These are phyloP conservation scores for Chloroceryle amazona DNA, from an alignment of 2,797 vertebrate species.

Conservation along the genomic window DNA sequence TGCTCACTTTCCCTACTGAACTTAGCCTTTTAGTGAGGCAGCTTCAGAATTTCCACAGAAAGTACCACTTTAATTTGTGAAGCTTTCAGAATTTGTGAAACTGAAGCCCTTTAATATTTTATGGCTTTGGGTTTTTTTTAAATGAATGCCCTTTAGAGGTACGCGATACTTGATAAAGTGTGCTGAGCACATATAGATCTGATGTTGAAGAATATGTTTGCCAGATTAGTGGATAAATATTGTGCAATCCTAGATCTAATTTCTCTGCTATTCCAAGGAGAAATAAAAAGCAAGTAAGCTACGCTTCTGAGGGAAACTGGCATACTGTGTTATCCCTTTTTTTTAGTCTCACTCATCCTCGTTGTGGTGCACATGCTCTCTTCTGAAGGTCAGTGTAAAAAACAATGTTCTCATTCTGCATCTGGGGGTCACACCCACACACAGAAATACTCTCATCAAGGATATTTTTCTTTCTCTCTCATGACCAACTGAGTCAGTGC, in stretches of 20 bases:
- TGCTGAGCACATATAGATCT: background rate
- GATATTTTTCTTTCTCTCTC: slow-evolving; percentile 25
- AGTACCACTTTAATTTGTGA: background rate
- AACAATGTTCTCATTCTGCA: fast-evolving
- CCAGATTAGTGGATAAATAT: background rate
- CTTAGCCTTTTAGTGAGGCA: background rate
- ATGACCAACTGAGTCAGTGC: slow-evolving; percentile 36
- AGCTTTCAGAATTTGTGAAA: background rate
- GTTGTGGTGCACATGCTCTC: background rate
- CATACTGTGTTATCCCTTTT: background rate
- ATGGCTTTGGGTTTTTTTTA: background rate
- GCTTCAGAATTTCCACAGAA: background rate
- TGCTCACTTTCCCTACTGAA: background rate
- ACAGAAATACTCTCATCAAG: background rate
- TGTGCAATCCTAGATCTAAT: background rate
- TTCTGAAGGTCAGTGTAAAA: background rate
- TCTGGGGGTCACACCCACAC: background rate
- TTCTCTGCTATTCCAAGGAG: background rate
- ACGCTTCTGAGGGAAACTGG: background rate
- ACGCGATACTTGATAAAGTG: background rate
- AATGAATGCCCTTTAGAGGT: background rate
- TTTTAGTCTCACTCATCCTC: background rate
- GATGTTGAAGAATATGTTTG: background rate
- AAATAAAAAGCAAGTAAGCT: background rate
- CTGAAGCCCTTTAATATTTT: background rate